Percentiles rank a stretch among this genome's conserved stretches.
Conservation (phyloP, 2,888 invertebrate species). For the Antheraea yamamai region DNA sequence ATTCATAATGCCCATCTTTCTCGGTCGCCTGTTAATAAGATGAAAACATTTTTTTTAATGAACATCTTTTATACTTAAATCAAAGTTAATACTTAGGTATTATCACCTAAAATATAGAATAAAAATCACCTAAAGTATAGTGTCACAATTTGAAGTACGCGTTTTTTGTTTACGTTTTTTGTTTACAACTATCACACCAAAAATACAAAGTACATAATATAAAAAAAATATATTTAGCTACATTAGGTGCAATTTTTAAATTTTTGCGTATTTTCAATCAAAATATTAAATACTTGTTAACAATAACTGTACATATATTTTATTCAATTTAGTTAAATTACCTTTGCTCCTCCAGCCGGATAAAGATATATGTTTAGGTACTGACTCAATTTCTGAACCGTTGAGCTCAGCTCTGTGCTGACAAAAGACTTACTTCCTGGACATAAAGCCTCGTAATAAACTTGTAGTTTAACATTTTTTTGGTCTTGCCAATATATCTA, state of each 20-base stretch:
- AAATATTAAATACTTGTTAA: neutral
- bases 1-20: constrained; percentile 48
- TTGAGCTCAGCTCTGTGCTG: constrained; percentile 83
- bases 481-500: neutral
- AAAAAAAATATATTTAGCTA: neutral
- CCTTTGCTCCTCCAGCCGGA: constrained; percentile 91
- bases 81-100: too few species aligned
- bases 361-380: constrained; percentile 84
- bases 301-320: neutral
- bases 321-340: constrained; percentile 51
- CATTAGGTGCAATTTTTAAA: neutral
- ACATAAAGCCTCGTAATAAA: constrained; percentile 90
- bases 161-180: too few species aligned
- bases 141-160: too few species aligned
- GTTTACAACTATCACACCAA: too few species aligned
- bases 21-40: constrained; percentile 33
- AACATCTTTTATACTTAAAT: too few species aligned
- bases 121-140: too few species aligned
- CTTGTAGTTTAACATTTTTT: constrained; percentile 34
- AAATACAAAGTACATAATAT: too few species aligned
- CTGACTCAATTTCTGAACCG: constrained; percentile 80
- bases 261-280: neutral
- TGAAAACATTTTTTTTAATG: too few species aligned
- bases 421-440: constrained; percentile 88
- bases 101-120: too few species aligned